Evolutionary conservation across 2,888 invertebrate species (phyloP), one percentile per base, ranked within the genome.

Genomic region (Leptopilina syphax): DNA sequence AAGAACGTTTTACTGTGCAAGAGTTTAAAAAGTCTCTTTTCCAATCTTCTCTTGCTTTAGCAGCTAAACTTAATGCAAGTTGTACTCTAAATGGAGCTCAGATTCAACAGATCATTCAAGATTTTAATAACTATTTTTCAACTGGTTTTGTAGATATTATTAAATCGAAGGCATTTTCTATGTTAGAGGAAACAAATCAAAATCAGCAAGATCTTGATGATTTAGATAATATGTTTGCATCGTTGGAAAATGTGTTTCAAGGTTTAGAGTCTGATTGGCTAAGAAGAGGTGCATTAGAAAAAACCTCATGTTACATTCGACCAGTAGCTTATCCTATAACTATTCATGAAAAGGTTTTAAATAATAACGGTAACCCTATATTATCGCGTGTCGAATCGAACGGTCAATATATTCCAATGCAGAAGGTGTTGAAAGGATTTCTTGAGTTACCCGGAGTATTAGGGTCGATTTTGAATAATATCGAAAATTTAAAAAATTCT

Each of bases 381-480:
- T 70, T 81, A n/a, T 78, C 27, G 60, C 80, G 77, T n/a, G 73
- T 79, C 54, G 77, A 83, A 81, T 5, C 79, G 12, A 81, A 70
- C 54, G 81, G 79, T 66, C 81, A 82, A 80, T 77, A 77, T n/a
- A 79, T 84, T 60, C 76, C 81, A n/a, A 78, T 84, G 7, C 78
- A 27, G 1, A 6, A 70, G 65, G 73, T 77, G 8, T 70, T 83
- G 0, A 79, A 80, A n/a, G 18, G 34, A 27, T 81, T 79, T 70
- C 57, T 84, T 18, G n/a, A 78, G 79, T 60, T 83, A 57, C 83
- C 80, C 47, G 79, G 67, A 5, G 76, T 83, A n/a, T 80, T 83
- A 54, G 4, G 80, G 63, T 24, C 24, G 10, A 80, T 79, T 41
- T 63, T 73, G 18, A 44, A 57, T 54, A 78, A 81, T 80, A 57